Evolutionary conservation across 2,888 invertebrate species (phyloP), one percentile per base, ranked within the genome.

Genomic region (Mythimna loreyi): DNA sequence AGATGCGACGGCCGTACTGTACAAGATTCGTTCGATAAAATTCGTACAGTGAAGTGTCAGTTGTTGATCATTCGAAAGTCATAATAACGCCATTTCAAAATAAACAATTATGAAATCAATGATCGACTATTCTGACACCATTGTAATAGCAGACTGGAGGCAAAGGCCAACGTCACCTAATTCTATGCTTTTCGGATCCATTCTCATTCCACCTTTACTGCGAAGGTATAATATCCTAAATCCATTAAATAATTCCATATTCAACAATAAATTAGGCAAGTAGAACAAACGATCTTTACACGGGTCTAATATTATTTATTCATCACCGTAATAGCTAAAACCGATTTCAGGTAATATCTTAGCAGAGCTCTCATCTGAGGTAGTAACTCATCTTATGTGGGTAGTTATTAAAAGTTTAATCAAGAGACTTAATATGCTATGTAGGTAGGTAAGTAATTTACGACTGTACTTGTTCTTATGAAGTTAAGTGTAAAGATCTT

Each of bases 401-500:
- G n/a, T 11, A 33, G 21, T 58, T 71, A 76, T 49, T 55, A 76
- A 58, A 68, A 55, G 30, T 77, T 76, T 77, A 53, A 70, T 53
- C 52, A 47, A 13, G 11, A 47, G 45, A 53, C 76, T 58, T 53
- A 23, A 33, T 70, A 70, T 53, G 40, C 40, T 47, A 57, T 45
- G 21, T 57, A 28, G 23, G 21, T 57, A 28, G 23, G 30, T 25
- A 33, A 19, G 19, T 65, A 76, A 76, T 70, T 72, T 72, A 72
- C 19, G 77, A 53, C 53, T 28, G 9, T 28, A 53, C 76, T 58
- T 70, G 52, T 76, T 76, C 70, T 72, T 33, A 58, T 28, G 43
- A 45, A 76, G 75, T 67, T 71, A 56, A 68, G 25, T 52, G 30
- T 53, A 21, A 69, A 45, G 36, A 19, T 19, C 47, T 59, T 19